A percentile compares a stretch with the other conserved stretches of the same genome.
phyloP scores from a whole-genome alignment of 2,888 invertebrate species.

The Drosophila emarginata region DNA sequence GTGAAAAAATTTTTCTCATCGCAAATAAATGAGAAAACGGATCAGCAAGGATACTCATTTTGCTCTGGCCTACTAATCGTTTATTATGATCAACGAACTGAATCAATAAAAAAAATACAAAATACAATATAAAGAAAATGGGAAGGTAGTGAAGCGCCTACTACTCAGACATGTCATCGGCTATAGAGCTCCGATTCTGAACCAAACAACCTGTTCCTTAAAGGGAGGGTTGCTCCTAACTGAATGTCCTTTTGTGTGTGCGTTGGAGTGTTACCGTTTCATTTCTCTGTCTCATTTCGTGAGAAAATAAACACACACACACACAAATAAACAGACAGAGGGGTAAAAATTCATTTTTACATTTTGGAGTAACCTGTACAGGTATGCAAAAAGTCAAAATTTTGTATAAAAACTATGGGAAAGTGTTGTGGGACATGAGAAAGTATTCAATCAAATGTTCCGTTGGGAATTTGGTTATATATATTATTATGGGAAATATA shows the following conservation, averaged over 20 bases:
- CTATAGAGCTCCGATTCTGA: background rate
- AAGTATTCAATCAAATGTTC: conserved; percentile 38
- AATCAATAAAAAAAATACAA: conserved; percentile 62
- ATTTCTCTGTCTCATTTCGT: conserved; percentile 38
- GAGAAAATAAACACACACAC: conserved; percentile 48
- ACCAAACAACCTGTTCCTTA: conserved; percentile 57
- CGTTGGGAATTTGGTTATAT: conserved; percentile 50
- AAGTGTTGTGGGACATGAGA: conserved; percentile 58
- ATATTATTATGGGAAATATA: background rate
- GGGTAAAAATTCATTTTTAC: conserved; percentile 38
- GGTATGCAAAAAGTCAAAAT: conserved; percentile 72
- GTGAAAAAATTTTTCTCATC: conserved; percentile 59
- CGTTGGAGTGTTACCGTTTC: conserved; percentile 76
- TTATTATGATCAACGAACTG: conserved; percentile 77
- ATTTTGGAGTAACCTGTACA: conserved; percentile 32
- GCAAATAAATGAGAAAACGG: conserved; percentile 45
- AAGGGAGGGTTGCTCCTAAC: conserved; percentile 45
- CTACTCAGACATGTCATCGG: conserved; percentile 59
- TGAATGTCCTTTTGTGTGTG: conserved; percentile 75
- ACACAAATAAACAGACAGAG: conserved; percentile 10
- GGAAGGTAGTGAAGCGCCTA: conserved; percentile 63
- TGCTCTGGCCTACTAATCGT: conserved; percentile 63
- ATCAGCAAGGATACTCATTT: conserved; percentile 51
- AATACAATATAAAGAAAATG: conserved; percentile 34
- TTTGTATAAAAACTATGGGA: conserved; percentile 56